These are phyloP conservation scores for Oncorhynchus clarkii DNA, from an alignment of 2,113 vertebrate genomes.

Conservation along the genomic window DNA sequence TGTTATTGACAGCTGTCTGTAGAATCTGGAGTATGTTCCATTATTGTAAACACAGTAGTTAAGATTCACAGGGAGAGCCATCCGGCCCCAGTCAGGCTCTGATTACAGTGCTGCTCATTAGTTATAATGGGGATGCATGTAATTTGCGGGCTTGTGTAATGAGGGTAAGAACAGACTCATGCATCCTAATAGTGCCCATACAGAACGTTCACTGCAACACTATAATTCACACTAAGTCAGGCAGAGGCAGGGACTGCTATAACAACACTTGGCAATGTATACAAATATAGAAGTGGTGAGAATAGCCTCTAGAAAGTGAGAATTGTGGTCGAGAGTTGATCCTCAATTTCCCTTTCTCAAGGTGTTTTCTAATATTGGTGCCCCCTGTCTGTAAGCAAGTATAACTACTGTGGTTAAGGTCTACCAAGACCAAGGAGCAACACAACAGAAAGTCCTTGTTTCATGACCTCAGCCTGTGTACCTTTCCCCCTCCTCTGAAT, in stretches of 20 bases:
- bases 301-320: background rate
- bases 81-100: slow-evolving; percentile 27
- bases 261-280: slow-evolving; percentile 31
- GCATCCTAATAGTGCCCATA: slow-evolving; percentile 41
- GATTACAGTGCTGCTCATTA: slow-evolving; percentile 64
- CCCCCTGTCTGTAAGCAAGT: slow-evolving; percentile 9
- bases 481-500: slow-evolving; percentile 62
- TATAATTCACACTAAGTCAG: slow-evolving; percentile 62
- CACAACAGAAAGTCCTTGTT: slow-evolving; percentile 59
- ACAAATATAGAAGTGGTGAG: background rate
- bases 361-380: background rate
- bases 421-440: slow-evolving; percentile 34
- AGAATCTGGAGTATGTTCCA: slow-evolving; percentile 30
- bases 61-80: slow-evolving; percentile 12
- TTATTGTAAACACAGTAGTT: slow-evolving; percentile 31
- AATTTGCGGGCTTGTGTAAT: slow-evolving; percentile 58
- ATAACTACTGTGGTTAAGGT: slow-evolving; percentile 46
- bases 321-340: background rate
- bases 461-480: slow-evolving; percentile 64
- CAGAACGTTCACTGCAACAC: slow-evolving; percentile 30
- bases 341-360: background rate
- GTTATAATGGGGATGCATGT: slow-evolving; percentile 60
- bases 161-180: slow-evolving; percentile 60
- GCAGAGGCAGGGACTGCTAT: slow-evolving; percentile 21
- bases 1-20: slow-evolving; percentile 54